Base-by-base conservation (phyloP, 2,888 invertebrate species). In the Tetragnatha montana region DNA sequence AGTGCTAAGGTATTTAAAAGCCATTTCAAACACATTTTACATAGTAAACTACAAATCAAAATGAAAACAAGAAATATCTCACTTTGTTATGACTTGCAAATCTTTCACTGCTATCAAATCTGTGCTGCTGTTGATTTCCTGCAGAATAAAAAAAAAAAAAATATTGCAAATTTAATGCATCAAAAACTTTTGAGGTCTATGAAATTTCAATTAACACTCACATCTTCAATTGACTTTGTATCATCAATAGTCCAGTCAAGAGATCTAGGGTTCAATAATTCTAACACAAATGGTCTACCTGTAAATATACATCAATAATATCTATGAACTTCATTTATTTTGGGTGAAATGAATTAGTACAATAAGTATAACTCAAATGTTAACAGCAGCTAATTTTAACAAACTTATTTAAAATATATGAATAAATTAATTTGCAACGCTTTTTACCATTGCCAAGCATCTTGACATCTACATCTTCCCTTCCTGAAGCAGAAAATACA, bases 381-480 rank as follows among this genome's bases (percentile, higher is more conserved):
- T 1, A 75, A 75, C 12, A 17, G 8, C 19, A 79, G 60, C n/a
- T n/a, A 21, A 76, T 47, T 4, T 76, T 49, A 7, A 76, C 35
- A 35, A 35, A 35, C 35, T 35, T 35, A 35, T 35, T 35, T 35
- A 35, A 35, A 35, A 35, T 35, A 35, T 50, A 12, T 17, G 50
- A 35, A 60, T 19, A 19, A 14, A 80, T 14, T 50, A n/a, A 73
- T 74, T 12, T 60, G 35, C 73, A 76, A 47, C 51, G 50, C 94
- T 14, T 35, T 35, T 35, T 94, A 76, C 95, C 95, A 91, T 92
- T 92, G 69, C 95, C 95, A 14, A 99, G 94, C 94, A 97, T 99
- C 88, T 98, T 95, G 0, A 99, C 99, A 94, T 99, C 99, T 0
- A 98, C 97, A 94, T 99, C 99, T 94, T 99, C 99, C 70, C 99